Evolutionary conservation across 2,888 invertebrate genomes (phyloP), one percentile per base, ranked within the genome.

Genomic region (Scaptomyza flava): DNA sequence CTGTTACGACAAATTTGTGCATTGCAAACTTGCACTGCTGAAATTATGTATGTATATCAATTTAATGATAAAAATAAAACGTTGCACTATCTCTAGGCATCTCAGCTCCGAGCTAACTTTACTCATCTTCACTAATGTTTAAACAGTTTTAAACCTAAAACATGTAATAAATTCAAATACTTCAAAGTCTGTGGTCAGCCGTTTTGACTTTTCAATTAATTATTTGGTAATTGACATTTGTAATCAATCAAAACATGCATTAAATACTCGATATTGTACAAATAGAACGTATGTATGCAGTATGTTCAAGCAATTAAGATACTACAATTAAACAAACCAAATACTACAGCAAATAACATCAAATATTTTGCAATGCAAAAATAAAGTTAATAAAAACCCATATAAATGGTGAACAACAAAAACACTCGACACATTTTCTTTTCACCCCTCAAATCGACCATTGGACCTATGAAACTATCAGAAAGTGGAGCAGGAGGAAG

Each of bases 261-360:
- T 38, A 7, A 34, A 42, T 33, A 31, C 7, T 41, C 8, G 17
- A 12, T 6, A n/a, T 3, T 67, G 9, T 43, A 20, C 36, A 52
- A 57, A 69, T 36, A 33, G 1, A 17, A 33, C 31, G 41, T 43
- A 48, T 20, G 42, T 23, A 9, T 46, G 31, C 51, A 30, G 17
- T 66, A 48, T 63, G 62, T 67, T 73, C 67, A 68, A 81, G 68
- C 77, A 70, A 84, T 81, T 78, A 17, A 17, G 17, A 17, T 17
- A 17, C 17, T 17, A 17, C 83, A 72, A 73, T 79, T 83, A 59
- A 58, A 63, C 34, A 56, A 61, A 61, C 17, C 7, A 57, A 34
- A 57, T 61, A 27, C 51, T 47, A 53, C 12, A 17, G 60, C 42
- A 63, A 72, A 66, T 58, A 68, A 57, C 42, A 47, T 38, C 17